Evolutionary conservation across 2,888 invertebrate genomes (phyloP), one percentile per base, ranked within the genome.

Genomic region (Aleiodes testaceus): DNA sequence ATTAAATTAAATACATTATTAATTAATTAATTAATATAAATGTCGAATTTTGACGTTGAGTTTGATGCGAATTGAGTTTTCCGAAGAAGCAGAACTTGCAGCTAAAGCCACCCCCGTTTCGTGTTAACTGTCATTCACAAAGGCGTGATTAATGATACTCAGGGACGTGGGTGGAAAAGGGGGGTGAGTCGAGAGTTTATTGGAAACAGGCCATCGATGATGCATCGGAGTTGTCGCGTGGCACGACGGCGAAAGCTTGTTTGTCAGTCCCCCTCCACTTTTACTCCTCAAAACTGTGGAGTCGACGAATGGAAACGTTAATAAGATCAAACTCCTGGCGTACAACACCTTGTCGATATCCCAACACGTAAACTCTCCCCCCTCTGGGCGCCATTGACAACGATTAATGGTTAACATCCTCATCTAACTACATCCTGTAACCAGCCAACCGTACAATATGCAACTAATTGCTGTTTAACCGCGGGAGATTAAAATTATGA

Each of bases 181-280:
- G 36, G 36, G 9, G 36, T 1, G 36, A 9, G 3, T 26, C 5
- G 36, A 72, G 72, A 80, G 81, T 82, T 81, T 82, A 80, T 81
- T 80, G 80, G 80, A 79, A 81, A 75, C 78, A 78, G 77, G 70
- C 72, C 78, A 79, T 81, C 76, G 78, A 81, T 79, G 81, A 81
- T 80, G 77, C 79, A 81, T 79, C 73, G 72, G 50, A 49, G 49
- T 68, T 70, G 73, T 74, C 75, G 65, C 76, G 76, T 72, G 73
- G 63, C 70, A 73, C 71, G 70, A 72, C 68, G 69, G 26, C 14
- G 72, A 72, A 74, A 73, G 65, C 77, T 76, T 75, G 78, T 75
- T 77, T 74, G 70, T 63, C 47, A 72, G 55, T 20, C 73, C 22
- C 66, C 64, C 70, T 47, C 55, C 52, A 16, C 11, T 49, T 61